phyloP scores from a whole-genome alignment of 2,888 invertebrate genomes.

The Acleris emargana region DNA sequence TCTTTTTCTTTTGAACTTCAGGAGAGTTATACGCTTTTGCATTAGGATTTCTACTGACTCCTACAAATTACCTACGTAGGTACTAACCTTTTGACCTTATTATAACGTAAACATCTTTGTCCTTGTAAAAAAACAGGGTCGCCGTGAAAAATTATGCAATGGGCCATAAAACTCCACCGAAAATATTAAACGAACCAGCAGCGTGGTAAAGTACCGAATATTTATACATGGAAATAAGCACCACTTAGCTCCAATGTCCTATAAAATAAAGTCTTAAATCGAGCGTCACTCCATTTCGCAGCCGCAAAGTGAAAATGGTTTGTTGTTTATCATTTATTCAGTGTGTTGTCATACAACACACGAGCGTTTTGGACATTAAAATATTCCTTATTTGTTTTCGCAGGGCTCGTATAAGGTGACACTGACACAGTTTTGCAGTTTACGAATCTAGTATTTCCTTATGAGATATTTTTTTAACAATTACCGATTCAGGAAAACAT shows the following conservation, averaged over 20 bases:
- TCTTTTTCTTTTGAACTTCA: too few species aligned
- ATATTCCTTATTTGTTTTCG: constrained; percentile 26
- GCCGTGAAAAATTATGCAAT: constrained; percentile 26
- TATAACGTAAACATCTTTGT: constrained; percentile 21
- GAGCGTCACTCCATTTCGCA: constrained; percentile 19
- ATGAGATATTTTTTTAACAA: too few species aligned
- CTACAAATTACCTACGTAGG: too few species aligned
- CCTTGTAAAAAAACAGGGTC: constrained; percentile 29
- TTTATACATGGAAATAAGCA: constrained; percentile 11
- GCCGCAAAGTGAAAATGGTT: constrained; percentile 26
- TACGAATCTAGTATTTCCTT: too few species aligned
- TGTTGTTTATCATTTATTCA: constrained; percentile 32
- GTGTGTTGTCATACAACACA: constrained; percentile 29
- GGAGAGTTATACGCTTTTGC: too few species aligned
- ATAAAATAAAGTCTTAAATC: constrained; percentile 20
- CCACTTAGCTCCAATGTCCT: constrained; percentile 10
- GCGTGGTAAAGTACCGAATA: constrained; percentile 6
- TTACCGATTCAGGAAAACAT: too few species aligned
- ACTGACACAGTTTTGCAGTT: too few species aligned
- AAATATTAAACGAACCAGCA: constrained; percentile 16
- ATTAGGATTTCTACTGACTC: too few species aligned
- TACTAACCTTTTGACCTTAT: constrained; percentile 3
- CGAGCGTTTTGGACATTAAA: constrained; percentile 14
- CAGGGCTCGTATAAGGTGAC: neutral
- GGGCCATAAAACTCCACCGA: constrained; percentile 15